phyloP scores from a whole-genome alignment of 1,140 invertebrate genomes.

The Caenorhabditis tropicalis region DNA sequence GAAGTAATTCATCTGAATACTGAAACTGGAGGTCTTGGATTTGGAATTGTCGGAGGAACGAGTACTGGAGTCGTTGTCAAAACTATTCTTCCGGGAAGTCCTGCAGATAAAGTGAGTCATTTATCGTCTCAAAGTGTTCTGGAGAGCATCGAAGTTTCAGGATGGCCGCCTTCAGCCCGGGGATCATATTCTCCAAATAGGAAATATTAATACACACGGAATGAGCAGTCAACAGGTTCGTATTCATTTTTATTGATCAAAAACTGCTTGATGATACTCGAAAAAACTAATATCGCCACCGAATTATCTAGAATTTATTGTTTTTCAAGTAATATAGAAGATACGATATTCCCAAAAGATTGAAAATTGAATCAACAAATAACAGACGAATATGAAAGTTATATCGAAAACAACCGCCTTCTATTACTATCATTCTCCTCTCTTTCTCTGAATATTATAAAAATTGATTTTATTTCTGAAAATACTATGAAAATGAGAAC shows the following conservation, averaged over 20 bases:
- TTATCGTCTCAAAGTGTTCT: background rate
- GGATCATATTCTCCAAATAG: conserved; percentile 92
- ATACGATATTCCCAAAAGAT: background rate
- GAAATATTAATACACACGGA: conserved; percentile 87
- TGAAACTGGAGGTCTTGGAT: conserved; percentile 76
- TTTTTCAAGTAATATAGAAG: no score
- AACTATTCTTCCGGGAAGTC: conserved; percentile 88
- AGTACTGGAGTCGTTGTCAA: conserved; percentile 96
- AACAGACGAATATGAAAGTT: no score
- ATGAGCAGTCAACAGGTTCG: conserved; percentile 84
- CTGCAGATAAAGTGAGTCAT: conserved; percentile 82
- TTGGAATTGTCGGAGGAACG: conserved; percentile 90
- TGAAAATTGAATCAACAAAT: no score
- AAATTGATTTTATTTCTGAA: no score
- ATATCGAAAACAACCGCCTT: no score
- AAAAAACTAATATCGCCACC: background rate
- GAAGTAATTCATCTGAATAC: conserved; percentile 68
- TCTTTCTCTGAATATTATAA: no score
- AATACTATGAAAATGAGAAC: no score
- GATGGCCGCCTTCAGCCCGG: conserved; percentile 87
- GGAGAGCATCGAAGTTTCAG: conserved; percentile 73
- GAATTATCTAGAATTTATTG: no score
- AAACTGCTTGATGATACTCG: background rate
- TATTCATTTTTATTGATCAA: background rate
- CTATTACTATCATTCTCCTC: no score